phyloP scores from a whole-genome alignment of 2,113 vertebrate species.

The Corythornis vintsioides region DNA sequence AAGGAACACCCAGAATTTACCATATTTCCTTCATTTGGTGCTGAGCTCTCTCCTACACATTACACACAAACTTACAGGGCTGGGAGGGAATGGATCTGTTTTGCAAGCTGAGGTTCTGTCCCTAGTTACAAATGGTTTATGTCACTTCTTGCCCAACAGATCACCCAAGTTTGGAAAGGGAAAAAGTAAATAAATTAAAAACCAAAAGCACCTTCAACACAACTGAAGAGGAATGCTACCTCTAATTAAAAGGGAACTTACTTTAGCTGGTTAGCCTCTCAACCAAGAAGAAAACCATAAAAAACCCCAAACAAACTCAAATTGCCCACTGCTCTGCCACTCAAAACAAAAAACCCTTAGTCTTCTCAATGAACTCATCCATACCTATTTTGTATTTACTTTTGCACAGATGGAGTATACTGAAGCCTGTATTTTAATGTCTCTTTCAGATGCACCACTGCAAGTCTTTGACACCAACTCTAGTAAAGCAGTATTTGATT shows the following conservation, averaged over 20 bases:
- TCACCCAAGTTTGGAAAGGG: background rate
- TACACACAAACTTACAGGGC: background rate
- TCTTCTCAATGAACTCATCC: background rate
- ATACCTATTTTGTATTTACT: background rate
- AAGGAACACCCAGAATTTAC: background rate
- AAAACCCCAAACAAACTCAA: background rate
- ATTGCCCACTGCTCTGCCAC: background rate
- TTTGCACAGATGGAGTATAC: background rate
- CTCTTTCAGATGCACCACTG: background rate
- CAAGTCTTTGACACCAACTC: background rate
- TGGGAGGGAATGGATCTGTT: background rate
- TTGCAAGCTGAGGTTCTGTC: background rate
- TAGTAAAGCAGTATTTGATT: background rate
- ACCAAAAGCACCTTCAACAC: background rate
- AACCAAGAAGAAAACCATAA: rapidly evolving
- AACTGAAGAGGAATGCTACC: background rate
- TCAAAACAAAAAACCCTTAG: background rate
- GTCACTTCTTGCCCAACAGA: background rate
- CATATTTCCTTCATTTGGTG: background rate
- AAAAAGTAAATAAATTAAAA: background rate
- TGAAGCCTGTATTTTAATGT: background rate
- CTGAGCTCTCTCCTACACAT: background rate
- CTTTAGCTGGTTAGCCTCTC: background rate
- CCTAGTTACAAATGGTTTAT: background rate
- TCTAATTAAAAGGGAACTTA: background rate